These are phyloP conservation scores for Donacobius atricapilla DNA, from an alignment of 2,113 vertebrate species.

Conservation along the genomic window DNA sequence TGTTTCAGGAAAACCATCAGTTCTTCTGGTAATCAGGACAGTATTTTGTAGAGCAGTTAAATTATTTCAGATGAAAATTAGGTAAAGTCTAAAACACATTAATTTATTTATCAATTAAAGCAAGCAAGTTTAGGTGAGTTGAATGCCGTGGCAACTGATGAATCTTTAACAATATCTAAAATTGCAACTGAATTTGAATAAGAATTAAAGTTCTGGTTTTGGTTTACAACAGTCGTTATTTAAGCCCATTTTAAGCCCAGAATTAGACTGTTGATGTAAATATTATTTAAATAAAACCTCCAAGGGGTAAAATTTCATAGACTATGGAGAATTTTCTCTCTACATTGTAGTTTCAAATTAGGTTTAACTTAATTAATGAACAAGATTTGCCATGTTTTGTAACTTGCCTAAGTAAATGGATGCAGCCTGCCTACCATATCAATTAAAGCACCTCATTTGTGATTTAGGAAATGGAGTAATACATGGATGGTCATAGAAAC, in stretches of 20 bases:
- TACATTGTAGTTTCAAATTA: not conserved
- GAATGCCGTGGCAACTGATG: not conserved
- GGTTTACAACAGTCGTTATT: not conserved
- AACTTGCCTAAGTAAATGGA: not conserved
- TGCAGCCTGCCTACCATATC: not conserved
- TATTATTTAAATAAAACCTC: not conserved
- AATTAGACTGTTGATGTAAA: not conserved
- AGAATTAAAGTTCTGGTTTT: not conserved
- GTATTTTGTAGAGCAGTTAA: not conserved
- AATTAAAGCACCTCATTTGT: not conserved
- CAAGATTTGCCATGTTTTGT: not conserved
- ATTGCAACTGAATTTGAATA: not conserved
- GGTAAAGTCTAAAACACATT: not conserved
- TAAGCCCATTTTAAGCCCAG: not conserved
- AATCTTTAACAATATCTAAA: not conserved
- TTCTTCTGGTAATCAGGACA: not conserved
- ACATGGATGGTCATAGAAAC: not conserved
- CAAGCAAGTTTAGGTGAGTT: not conserved
- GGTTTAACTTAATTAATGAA: not conserved
- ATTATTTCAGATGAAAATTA: not conserved
- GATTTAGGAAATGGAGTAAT: not conserved
- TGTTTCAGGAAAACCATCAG: not conserved
- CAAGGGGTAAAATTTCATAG: fast-evolving
- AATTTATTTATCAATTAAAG: not conserved
- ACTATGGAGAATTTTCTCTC: not conserved